A percentile compares a stretch with the other conserved stretches of the same genome.
Conservation (phyloP, 2,797 vertebrate genomes). For the Botia kubotai region DNA sequence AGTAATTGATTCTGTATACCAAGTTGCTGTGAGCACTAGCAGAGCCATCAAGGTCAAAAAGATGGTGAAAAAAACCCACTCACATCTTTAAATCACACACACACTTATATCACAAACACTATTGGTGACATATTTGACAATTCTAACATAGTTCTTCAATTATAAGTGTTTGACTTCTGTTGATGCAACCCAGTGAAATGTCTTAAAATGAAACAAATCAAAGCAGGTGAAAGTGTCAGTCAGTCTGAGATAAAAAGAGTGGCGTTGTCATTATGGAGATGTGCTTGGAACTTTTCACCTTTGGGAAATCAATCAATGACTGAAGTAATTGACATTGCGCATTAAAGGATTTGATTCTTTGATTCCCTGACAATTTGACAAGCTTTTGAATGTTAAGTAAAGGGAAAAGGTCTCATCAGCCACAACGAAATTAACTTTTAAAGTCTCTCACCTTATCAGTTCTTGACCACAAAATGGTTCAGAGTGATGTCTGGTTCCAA, state of each 20-base stretch:
- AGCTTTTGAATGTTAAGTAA: not conserved
- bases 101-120: slow-evolving; percentile 13
- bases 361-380: slow-evolving; percentile 42
- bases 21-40: slow-evolving; percentile 7
- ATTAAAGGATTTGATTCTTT: slow-evolving; percentile 32
- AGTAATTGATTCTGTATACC: slow-evolving; percentile 19
- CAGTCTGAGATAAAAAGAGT: slow-evolving; percentile 31
- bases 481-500: not conserved
- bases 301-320: slow-evolving; percentile 60
- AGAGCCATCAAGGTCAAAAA: slow-evolving; percentile 13
- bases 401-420: slow-evolving; percentile 5
- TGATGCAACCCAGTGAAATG: slow-evolving; percentile 80
- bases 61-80: slow-evolving; percentile 5
- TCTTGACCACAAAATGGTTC: slow-evolving; percentile 6
- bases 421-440: slow-evolving; percentile 30
- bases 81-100: not conserved
- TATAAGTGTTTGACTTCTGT: slow-evolving; percentile 68
- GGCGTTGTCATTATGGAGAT: slow-evolving; percentile 44
- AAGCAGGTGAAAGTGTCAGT: slow-evolving; percentile 45
- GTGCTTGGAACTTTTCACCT: slow-evolving; percentile 46
- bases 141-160: slow-evolving; percentile 71
- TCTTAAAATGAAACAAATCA: slow-evolving; percentile 66
- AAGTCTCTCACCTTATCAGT: not conserved
- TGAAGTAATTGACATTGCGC: slow-evolving; percentile 40
- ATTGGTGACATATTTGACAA: slow-evolving; percentile 72